Evolutionary conservation across 2,113 vertebrate genomes (phyloP).

Genomic region (Ammodytes marinus): DNA sequence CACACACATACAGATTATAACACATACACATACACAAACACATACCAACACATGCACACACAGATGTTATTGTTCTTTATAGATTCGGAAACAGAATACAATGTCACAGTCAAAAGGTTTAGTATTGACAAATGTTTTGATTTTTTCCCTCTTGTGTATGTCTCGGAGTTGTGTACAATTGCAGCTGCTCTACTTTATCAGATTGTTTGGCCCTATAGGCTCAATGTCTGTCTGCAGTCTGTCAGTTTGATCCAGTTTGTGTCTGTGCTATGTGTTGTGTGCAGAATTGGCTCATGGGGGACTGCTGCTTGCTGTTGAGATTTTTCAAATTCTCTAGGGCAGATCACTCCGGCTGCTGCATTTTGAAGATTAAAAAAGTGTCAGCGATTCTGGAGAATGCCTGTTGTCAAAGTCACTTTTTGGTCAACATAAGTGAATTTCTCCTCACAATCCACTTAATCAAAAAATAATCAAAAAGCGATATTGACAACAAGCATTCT

Average conservation of each 20-base stretch:
- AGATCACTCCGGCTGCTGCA: neutral
- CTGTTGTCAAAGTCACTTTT: too few relatives aligned
- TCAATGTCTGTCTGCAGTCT: neutral
- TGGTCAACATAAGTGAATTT: too few relatives aligned
- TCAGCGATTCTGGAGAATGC: neutral
- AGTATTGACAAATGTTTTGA: constrained; percentile 23
- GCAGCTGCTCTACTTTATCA: neutral
- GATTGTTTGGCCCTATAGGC: neutral
- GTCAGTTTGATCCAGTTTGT: constrained; percentile 4
- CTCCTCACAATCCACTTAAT: too few relatives aligned
- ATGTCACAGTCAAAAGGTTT: neutral
- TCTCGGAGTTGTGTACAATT: neutral
- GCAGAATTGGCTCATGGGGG: neutral
- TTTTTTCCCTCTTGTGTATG: constrained; percentile 13
- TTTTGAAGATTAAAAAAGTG: constrained; percentile 12
- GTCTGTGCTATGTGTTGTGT: constrained; percentile 6
- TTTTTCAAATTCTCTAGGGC: neutral
- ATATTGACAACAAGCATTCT: too few relatives aligned
- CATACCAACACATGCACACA: constrained; percentile 15
- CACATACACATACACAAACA: neutral
- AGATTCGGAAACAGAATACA: neutral
- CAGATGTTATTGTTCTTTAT: constrained; percentile 11
- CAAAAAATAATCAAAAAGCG: too few relatives aligned
- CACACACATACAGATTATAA: too few relatives aligned
- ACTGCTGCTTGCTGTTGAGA: neutral